Conservation (phyloP, 1,140 invertebrate species). For the Meloidogyne chitwoodi region DNA sequence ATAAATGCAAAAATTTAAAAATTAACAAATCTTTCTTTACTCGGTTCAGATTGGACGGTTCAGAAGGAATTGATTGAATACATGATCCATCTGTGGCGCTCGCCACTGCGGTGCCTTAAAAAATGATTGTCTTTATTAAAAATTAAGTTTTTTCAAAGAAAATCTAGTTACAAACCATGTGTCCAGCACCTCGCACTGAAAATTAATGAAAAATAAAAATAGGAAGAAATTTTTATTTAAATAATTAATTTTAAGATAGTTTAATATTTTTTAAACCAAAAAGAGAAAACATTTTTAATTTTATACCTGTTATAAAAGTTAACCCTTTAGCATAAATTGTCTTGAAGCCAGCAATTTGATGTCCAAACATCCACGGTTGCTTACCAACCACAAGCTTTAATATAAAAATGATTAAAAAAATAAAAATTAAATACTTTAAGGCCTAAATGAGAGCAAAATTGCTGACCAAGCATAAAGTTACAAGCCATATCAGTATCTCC, state of each 20-base stretch:
- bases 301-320: conserved; percentile 50
- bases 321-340: conserved; percentile 54
- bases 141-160: not conserved
- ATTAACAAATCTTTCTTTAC: not conserved
- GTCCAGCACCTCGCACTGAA: conserved; percentile 18
- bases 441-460: conserved; percentile 49
- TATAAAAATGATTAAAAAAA: not conserved
- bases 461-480: conserved; percentile 61
- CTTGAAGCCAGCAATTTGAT: conserved; percentile 59
- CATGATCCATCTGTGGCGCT: conserved; percentile 63
- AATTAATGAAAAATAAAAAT: not conserved
- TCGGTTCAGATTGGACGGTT: conserved; percentile 56
- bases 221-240: not conserved
- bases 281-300: not conserved
- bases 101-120: conserved; percentile 65
- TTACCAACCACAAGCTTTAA: conserved; percentile 45
- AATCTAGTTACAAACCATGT: not conserved
- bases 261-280: not conserved
- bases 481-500: conserved; percentile 67
- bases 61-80: conserved; percentile 61
- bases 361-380: conserved; percentile 56
- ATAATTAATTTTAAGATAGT: not conserved
- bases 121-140: conserved; percentile 60
- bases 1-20: not conserved
- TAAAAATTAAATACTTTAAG: conserved; percentile 30